These are phyloP conservation scores for Amphiprion ocellaris DNA, from an alignment of 2,113 vertebrate genomes.

Conservation along the genomic window DNA sequence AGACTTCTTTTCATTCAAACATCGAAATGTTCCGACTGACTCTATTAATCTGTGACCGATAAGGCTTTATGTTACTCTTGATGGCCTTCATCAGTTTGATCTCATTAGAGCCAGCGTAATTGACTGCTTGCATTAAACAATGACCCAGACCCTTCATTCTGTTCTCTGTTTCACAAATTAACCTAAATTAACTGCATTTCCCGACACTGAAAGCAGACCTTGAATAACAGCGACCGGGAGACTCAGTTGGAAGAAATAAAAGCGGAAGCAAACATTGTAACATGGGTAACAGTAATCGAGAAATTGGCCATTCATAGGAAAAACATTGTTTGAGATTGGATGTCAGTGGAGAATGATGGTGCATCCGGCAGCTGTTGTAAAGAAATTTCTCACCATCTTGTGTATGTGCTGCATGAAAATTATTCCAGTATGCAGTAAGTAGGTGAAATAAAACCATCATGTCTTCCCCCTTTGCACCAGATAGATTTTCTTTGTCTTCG, in stretches of 20 bases:
- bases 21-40: conserved; percentile 48
- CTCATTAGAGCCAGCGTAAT: conserved; percentile 71
- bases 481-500: conserved; percentile 57
- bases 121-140: conserved; percentile 72
- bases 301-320: conserved; percentile 51
- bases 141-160: conserved; percentile 61
- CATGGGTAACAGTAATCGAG: conserved; percentile 24
- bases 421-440: conserved; percentile 43
- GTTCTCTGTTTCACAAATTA: conserved; percentile 68
- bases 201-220: conserved; percentile 35
- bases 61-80: conserved; percentile 61
- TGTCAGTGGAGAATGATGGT: conserved; percentile 37
- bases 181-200: conserved; percentile 66
- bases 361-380: conserved; percentile 42
- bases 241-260: neutral
- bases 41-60: conserved; percentile 69
- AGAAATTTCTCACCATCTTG: conserved; percentile 36
- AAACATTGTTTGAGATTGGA: conserved; percentile 58
- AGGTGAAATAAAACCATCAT: conserved; percentile 67
- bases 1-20: conserved; percentile 44
- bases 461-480: conserved; percentile 38
- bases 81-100: conserved; percentile 75
- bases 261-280: conserved; percentile 18
- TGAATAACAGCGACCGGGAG: conserved; percentile 35
- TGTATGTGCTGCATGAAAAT: conserved; percentile 64